A percentile compares a stretch with the other conserved stretches of the same genome.
Evolutionary conservation across 2,888 invertebrate genomes (phyloP).

Genomic region (Pogonocherus hispidulus): DNA sequence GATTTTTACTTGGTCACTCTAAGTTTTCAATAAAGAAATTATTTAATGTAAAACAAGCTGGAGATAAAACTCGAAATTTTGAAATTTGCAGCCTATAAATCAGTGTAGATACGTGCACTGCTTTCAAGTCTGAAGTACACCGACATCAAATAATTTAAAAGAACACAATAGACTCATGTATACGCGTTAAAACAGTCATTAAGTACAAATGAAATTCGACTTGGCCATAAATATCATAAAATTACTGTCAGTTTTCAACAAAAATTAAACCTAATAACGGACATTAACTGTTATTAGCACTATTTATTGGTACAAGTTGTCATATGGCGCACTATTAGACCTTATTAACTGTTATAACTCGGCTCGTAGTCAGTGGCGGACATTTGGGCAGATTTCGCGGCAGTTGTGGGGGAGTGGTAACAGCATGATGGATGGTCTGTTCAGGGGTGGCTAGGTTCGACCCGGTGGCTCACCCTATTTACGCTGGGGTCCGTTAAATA

Average conservation of each 20-base stretch:
- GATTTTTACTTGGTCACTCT: too few species aligned
- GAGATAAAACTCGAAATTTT: too few species aligned
- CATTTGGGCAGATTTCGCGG: conserved; percentile 55
- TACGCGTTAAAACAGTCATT: conserved; percentile 29
- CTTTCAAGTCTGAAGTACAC: too few species aligned
- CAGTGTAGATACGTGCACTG: too few species aligned
- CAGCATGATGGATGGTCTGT: conserved; percentile 61
- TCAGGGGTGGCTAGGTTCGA: conserved; percentile 54
- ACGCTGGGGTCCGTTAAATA: conserved; percentile 52
- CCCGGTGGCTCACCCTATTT: conserved; percentile 50
- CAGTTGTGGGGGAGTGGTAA: conserved; percentile 64
- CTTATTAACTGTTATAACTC: conserved; percentile 40
- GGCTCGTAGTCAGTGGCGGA: conserved; percentile 38
- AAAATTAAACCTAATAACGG: conserved; percentile 51
- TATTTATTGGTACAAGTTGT: conserved; percentile 51
- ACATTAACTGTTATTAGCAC: conserved; percentile 53
- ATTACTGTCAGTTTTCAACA: conserved; percentile 46
- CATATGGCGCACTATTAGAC: conserved; percentile 53
- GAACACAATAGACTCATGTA: conserved; percentile 8
- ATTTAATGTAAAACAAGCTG: too few species aligned
- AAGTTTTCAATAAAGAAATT: too few species aligned
- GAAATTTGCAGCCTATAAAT: too few species aligned
- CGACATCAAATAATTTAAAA: too few species aligned
- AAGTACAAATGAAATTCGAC: conserved; percentile 20
- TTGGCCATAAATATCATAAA: conserved; percentile 34